These are phyloP conservation scores for Erebia aethiops DNA, from an alignment of 2,888 invertebrate species.

Conservation along the genomic window DNA sequence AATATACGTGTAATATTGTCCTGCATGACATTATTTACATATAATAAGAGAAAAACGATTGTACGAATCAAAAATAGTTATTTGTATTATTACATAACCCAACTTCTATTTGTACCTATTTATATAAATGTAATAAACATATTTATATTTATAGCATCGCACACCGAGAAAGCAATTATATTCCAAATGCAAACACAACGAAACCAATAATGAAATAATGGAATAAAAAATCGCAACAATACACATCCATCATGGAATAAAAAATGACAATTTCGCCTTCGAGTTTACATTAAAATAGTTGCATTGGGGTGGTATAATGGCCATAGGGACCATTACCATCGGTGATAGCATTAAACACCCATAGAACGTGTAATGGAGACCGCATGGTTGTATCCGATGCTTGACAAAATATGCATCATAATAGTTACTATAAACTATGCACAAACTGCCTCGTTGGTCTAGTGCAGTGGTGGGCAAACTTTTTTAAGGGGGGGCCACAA, in stretches of 20 bases:
- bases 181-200: slow-evolving; percentile 56
- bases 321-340: slow-evolving; percentile 68
- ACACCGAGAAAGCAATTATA: slow-evolving; percentile 46
- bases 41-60: no score
- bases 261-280: slow-evolving; percentile 66
- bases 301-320: slow-evolving; percentile 72
- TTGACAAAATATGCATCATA: background rate
- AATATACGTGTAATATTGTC: no score
- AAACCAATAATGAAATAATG: slow-evolving; percentile 67
- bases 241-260: slow-evolving; percentile 65
- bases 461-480: no score
- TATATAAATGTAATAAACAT: background rate
- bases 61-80: background rate
- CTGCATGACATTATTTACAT: no score
- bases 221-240: slow-evolving; percentile 59
- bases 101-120: background rate
- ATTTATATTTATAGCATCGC: background rate
- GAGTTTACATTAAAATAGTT: slow-evolving; percentile 70
- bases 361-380: background rate
- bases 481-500: no score
- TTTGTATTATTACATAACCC: background rate
- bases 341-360: slow-evolving; percentile 56
- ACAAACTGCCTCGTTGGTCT: no score
- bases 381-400: slow-evolving; percentile 50
- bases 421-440: no score